Percentiles rank a stretch among this genome's conserved stretches.
Evolutionary conservation across 2,113 vertebrate species (phyloP).

Genomic region (Phoenicopterus ruber): DNA sequence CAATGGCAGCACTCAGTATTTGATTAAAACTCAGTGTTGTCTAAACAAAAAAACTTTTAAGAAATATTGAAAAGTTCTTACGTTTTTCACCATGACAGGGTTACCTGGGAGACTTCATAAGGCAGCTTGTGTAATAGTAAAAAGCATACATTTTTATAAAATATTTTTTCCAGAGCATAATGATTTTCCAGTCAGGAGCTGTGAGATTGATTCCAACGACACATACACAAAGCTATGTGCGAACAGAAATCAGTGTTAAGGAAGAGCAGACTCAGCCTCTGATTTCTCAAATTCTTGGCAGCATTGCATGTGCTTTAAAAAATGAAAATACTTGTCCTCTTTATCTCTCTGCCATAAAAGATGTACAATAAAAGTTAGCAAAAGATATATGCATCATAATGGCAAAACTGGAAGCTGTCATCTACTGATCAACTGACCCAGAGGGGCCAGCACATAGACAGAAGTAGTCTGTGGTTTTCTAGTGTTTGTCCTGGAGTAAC

Average conservation of each 20-base stretch:
- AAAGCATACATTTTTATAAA: neutral
- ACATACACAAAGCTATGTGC: neutral
- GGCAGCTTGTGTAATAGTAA: neutral
- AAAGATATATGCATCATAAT: neutral
- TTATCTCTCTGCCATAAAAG: neutral
- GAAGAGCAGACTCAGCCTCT: neutral
- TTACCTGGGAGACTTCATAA: neutral
- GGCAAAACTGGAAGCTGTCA: neutral
- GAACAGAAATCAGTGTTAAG: neutral
- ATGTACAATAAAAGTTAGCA: neutral
- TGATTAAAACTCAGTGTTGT: neutral
- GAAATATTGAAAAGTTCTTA: neutral
- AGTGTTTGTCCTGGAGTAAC: neutral
- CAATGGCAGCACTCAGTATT: neutral
- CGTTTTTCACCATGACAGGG: neutral
- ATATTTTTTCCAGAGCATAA: neutral
- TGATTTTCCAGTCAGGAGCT: neutral
- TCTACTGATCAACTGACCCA: neutral
- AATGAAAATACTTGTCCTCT: neutral
- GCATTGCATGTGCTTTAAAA: neutral
- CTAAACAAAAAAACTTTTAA: neutral
- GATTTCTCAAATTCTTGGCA: neutral
- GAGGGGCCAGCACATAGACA: fast-evolving
- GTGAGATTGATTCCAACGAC: neutral
- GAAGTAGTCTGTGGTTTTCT: neutral